Conservation (phyloP, 2,888 invertebrate species). For the Athalia rosae region DNA sequence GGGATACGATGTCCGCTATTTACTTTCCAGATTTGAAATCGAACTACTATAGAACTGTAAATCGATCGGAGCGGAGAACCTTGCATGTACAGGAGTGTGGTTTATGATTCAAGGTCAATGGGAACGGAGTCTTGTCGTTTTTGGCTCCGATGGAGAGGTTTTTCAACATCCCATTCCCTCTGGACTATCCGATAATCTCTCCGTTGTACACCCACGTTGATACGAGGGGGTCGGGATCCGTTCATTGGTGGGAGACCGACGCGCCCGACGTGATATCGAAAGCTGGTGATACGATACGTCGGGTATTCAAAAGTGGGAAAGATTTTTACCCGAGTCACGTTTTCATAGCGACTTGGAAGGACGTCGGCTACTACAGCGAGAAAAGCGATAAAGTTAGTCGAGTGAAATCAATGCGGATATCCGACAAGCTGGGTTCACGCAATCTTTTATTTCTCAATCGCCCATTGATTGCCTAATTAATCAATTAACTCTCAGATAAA, state of each 20-base stretch:
- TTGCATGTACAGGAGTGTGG: not conserved
- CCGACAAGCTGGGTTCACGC: not conserved
- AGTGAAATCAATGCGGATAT: not conserved
- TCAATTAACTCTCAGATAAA: constrained; percentile 77
- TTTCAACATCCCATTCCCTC: constrained; percentile 90
- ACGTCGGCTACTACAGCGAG: constrained; percentile 86
- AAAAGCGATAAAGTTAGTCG: constrained; percentile 78
- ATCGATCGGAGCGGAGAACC: no score
- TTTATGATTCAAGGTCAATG: constrained; percentile 83
- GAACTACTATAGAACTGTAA: not conserved
- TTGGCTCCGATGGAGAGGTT: constrained; percentile 91
- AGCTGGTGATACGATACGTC: constrained; percentile 83
- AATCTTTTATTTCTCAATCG: not conserved
- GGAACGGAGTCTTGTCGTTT: constrained; percentile 93
- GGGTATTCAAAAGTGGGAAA: constrained; percentile 82
- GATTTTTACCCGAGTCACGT: constrained; percentile 86
- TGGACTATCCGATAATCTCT: constrained; percentile 92
- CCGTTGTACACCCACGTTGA: constrained; percentile 95
- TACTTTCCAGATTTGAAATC: no score
- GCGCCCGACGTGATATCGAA: constrained; percentile 78
- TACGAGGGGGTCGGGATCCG: constrained; percentile 82
- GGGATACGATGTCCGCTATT: no score
- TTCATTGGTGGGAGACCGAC: constrained; percentile 84
- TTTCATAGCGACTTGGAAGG: constrained; percentile 93
- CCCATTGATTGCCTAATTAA: not conserved